Percentiles rank a stretch among this genome's conserved stretches.
phyloP scores from a whole-genome alignment of 2,113 vertebrate species.

The Cairina moschata region DNA sequence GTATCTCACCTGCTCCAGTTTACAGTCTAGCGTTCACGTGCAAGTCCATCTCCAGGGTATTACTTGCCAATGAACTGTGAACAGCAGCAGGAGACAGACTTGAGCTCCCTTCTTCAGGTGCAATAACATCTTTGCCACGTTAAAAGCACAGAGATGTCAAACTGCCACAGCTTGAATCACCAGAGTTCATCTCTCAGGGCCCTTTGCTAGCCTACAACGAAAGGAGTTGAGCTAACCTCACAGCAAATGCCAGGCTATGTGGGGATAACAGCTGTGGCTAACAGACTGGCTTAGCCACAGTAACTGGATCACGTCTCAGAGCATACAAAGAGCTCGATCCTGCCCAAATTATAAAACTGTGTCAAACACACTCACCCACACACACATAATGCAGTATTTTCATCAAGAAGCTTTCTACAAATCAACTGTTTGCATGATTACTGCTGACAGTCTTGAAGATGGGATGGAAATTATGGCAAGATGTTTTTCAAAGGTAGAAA shows the following conservation, averaged over 20 bases:
- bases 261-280: neutral
- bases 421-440: constrained; percentile 16
- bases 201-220: constrained; percentile 32
- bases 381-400: neutral
- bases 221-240: constrained; percentile 60
- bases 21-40: neutral
- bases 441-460: neutral
- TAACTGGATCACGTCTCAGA: neutral
- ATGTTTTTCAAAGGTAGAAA: constrained; percentile 3
- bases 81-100: neutral
- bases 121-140: neutral
- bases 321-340: neutral
- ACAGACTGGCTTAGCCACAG: neutral
- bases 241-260: constrained; percentile 28
- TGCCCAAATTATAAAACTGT: neutral
- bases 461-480: constrained; percentile 24
- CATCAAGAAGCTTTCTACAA: constrained; percentile 22
- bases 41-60: neutral
- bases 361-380: constrained; percentile 20
- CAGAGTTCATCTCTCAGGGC: constrained; percentile 39
- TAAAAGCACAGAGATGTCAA: neutral
- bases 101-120: neutral
- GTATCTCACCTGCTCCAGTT: neutral
- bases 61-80: neutral
- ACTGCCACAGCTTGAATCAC: constrained; percentile 31